Evolutionary conservation across 2,797 vertebrate species (phyloP), one percentile per base, ranked within the genome.

Genomic region (Peromyscus aztecus): DNA sequence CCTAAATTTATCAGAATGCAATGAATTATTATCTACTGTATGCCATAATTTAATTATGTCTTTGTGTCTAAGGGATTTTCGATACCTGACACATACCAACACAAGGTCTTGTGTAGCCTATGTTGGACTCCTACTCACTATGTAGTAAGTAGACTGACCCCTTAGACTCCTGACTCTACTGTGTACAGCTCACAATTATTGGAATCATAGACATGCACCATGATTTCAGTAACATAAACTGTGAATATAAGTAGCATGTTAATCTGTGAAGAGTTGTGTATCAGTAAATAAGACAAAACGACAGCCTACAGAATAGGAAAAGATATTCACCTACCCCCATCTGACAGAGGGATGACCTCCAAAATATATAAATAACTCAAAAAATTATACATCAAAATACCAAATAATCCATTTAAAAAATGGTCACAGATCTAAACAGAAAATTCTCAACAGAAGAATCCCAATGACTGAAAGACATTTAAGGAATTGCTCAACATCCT

Each of bases 211-310:
- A 31, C 3, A 73, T 59, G 17, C 10, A 59, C 69, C 10, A 95
- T 92, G 81, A 93, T 91, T 97, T 94, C 34, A 98, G 93, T 96
- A 95, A 76, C 57, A 97, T 94, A 90, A 97, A 96, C 89, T 96
- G 40, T 59, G 90, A 94, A 97, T 97, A 90, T 27, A 95, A 97
- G 61, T 81, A 78, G 83, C 92, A 90, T 61, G 77, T 37, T 97
- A 95, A 94, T 96, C 91, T 80, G 40, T 96, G 85, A 59, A 97
- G 84, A 98, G n/a, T 81, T 57, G 16, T 57, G 55, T 57, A 57
- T 19, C 16, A 57, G 17, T 57, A 57, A 19, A 57, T 19, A 57
- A 57, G 55, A 57, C 55, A 57, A 57, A 57, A 57, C 0, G 55
- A 57, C 55, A 57, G 55, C 55, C 55, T 57, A 57, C 55, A 19